Evolutionary conservation across 2,888 invertebrate genomes (phyloP).

Genomic region (Tetrapedia diversipes): DNA sequence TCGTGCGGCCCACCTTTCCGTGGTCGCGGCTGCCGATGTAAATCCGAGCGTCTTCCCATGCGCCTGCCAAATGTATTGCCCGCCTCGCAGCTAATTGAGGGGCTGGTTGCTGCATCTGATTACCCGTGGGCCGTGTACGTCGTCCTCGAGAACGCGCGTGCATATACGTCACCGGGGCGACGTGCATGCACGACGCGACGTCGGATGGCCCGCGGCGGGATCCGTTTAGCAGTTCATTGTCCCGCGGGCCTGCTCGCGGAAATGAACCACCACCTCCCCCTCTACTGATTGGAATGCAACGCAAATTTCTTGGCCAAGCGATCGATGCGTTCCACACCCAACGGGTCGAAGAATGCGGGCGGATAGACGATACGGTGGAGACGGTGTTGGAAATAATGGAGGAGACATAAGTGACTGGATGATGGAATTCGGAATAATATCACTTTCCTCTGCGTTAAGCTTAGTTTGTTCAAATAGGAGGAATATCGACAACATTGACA

Average conservation of each 20-base stretch:
- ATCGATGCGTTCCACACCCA: no score
- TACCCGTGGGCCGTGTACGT: conserved; percentile 48
- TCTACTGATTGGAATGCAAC: conserved; percentile 46
- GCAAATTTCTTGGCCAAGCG: conserved; percentile 47
- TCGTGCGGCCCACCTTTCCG: conserved; percentile 32
- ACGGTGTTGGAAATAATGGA: no score
- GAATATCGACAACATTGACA: no score
- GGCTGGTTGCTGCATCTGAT: conserved; percentile 73
- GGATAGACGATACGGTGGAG: background rate
- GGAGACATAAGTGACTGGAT: no score
- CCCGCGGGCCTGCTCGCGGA: conserved; percentile 53
- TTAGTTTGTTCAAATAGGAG: no score
- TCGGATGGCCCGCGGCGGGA: conserved; percentile 15
- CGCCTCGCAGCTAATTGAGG: conserved; percentile 66
- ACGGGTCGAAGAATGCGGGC: background rate
- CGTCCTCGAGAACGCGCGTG: conserved; percentile 6
- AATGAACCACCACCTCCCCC: conserved; percentile 56
- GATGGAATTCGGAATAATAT: no score
- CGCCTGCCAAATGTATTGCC: conserved; percentile 52
- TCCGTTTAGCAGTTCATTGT: conserved; percentile 69
- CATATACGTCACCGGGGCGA: conserved; percentile 54
- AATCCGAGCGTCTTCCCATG: conserved; percentile 41
- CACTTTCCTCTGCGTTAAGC: no score
- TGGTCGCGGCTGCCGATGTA: conserved; percentile 8
- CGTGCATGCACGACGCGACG: conserved; percentile 41